Base-by-base conservation (phyloP, 2,113 vertebrate species). In the Lutjanus erythropterus region DNA sequence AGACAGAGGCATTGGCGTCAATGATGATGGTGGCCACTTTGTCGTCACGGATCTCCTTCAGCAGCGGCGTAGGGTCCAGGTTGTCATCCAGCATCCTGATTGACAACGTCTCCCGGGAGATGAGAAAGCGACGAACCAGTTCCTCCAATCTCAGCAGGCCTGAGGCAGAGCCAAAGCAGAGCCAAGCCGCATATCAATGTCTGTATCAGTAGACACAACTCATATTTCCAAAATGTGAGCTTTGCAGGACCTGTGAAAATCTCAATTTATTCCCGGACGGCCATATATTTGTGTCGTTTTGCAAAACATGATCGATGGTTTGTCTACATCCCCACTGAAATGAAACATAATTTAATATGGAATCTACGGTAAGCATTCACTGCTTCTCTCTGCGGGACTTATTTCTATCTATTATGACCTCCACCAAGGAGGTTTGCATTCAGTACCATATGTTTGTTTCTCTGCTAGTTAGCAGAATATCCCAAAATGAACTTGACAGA, bases 21-120 rank as follows among this genome's bases (percentile, higher is more conserved):
- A 98, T 96, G 92, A 98, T 97, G 94, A 98, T 97, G 85, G 97
- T 98, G 67, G 96, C 96, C 83, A 98, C 95, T 91, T 98, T 98
- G 94, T 98, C 97, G 0, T 98, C 97, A 0, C 97, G 96, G 85
- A 98, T 98, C 95, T 98, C 97, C 92, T 98, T 98, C 80, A 98
- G 95, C 72, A 98, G 89, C 0, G 97, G 96, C 0, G 97, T 98
- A 21, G 97, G 97, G 88, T 98, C 97, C 72, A 95, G 95, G 93
- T 95, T 95, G 81, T 97, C 96, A 0, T 97, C 97, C 78, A 98
- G 93, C 96, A 98, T 97, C 80, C 97, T 95, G 90, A 98, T 94
- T 0, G 97, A 97, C 82, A 98, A 93, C 0, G 97, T 97, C 88
- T 98, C 97, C 92, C 97, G 95, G 58, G 97, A 97, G 95, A 98